Evolutionary conservation across 2,888 invertebrate species (phyloP).

Genomic region (Cryptus viduatorius): DNA sequence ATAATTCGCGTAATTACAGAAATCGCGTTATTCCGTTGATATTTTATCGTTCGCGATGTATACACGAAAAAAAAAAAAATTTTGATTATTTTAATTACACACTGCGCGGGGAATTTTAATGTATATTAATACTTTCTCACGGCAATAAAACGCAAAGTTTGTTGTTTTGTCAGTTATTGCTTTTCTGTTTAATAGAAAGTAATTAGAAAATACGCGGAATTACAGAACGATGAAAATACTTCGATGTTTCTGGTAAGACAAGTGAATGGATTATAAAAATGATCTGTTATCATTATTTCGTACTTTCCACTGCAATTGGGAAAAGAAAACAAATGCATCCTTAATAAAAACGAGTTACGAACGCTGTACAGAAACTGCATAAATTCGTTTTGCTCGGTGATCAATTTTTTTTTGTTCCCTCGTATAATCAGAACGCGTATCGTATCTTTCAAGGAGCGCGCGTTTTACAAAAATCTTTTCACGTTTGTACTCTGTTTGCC

Average conservation of each 20-base stretch:
- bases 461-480: too few species aligned
- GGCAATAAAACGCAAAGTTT: not conserved
- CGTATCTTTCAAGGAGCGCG: too few species aligned
- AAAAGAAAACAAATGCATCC: too few species aligned
- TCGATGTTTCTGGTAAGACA: not conserved
- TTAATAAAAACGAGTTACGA: too few species aligned
- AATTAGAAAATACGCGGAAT: not conserved
- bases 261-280: too few species aligned
- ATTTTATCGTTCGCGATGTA: not conserved
- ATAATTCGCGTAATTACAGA: not conserved
- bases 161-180: not conserved
- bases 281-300: too few species aligned
- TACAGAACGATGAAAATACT: not conserved
- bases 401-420: too few species aligned
- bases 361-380: too few species aligned
- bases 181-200: not conserved
- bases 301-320: too few species aligned
- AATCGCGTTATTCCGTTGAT: not conserved
- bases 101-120: not conserved
- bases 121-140: not conserved
- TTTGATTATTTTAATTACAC: not conserved
- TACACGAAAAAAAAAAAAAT: not conserved
- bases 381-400: too few species aligned
- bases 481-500: too few species aligned
- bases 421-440: too few species aligned